Evolutionary conservation across 2,113 vertebrate species (phyloP).

Genomic region (Protobothrops mucrosquamatus): DNA sequence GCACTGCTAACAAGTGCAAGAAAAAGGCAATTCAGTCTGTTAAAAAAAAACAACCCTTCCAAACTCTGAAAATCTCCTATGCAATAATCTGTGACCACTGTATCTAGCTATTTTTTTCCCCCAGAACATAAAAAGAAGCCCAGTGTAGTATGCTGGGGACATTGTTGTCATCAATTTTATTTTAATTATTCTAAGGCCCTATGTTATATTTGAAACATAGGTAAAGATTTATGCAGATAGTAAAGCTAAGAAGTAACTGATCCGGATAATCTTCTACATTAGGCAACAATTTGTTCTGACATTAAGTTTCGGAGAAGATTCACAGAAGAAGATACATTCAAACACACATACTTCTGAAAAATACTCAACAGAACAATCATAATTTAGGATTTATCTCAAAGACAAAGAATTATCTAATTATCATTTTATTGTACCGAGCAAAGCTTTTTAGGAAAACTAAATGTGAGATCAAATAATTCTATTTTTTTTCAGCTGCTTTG

Average conservation of each 20-base stretch:
- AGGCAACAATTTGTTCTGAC: neutral
- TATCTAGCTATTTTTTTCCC: rapidly evolving
- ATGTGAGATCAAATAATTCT: neutral
- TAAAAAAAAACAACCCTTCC: neutral
- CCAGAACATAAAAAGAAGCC: neutral
- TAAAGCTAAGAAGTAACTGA: neutral
- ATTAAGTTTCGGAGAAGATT: neutral
- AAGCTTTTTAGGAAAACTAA: neutral
- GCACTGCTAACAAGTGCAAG: neutral
- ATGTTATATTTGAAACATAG: neutral
- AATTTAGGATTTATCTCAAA: neutral
- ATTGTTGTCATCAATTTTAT: neutral
- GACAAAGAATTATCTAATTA: neutral
- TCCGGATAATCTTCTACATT: neutral
- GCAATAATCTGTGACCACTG: neutral
- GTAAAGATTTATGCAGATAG: neutral
- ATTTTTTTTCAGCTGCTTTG: neutral
- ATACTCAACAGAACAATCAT: neutral
- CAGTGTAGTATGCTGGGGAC: neutral
- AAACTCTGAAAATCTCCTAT: neutral
- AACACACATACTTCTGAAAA: neutral
- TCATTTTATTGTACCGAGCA: neutral
- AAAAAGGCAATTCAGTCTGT: neutral
- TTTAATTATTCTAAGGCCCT: neutral
- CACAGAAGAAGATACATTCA: neutral